These are phyloP conservation scores for Lithobates pipiens DNA, from an alignment of 2,797 vertebrate species.

Conservation along the genomic window DNA sequence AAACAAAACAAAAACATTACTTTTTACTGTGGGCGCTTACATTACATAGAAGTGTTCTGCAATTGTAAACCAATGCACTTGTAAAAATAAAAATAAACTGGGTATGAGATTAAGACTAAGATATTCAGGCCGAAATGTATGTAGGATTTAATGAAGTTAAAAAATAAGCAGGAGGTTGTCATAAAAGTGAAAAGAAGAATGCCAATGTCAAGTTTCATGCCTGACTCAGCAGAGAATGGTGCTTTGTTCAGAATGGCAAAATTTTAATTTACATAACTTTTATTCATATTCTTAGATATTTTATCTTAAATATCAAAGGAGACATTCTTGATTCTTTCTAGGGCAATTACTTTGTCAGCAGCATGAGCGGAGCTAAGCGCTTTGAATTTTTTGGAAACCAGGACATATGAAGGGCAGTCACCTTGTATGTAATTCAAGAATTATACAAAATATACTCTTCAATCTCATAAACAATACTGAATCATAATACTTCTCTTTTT, in stretches of 20 bases:
- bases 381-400: constrained; percentile 28
- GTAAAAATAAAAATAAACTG: background rate
- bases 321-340: constrained; percentile 41
- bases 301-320: constrained; percentile 77
- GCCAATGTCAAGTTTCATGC: constrained; percentile 77
- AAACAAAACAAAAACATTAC: no score
- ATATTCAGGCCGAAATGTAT: background rate
- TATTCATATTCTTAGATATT: constrained; percentile 73
- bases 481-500: no score
- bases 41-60: background rate
- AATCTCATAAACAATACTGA: background rate
- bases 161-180: constrained; percentile 77
- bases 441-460: background rate
- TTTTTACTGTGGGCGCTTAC: no score
- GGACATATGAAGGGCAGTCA: constrained; percentile 54
- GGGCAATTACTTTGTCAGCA: constrained; percentile 58
- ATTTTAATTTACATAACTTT: constrained; percentile 81
- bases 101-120: background rate
- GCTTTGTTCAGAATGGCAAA: constrained; percentile 78
- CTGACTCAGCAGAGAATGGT: constrained; percentile 80
- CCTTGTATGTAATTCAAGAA: background rate
- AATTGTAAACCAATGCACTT: background rate
- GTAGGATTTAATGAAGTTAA: constrained; percentile 62
- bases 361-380: constrained; percentile 32
- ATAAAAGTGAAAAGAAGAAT: constrained; percentile 78